These are phyloP conservation scores for Prosapia bicincta DNA, from an alignment of 2,888 invertebrate genomes.

Conservation along the genomic window DNA sequence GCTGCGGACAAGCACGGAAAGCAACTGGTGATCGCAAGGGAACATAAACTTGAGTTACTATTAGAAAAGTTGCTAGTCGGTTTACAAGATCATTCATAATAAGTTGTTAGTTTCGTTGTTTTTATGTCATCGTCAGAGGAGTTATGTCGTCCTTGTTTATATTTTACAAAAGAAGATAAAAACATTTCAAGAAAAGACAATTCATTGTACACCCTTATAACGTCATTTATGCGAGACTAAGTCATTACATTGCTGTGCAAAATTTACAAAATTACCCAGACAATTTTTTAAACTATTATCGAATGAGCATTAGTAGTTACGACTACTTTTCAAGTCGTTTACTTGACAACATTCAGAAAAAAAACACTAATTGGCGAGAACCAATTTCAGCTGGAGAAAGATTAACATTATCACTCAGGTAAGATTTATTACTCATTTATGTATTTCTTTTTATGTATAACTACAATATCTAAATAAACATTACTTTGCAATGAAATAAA, in stretches of 20 bases:
- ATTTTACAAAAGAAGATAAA: neutral
- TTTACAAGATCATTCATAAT: neutral
- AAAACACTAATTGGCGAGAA: no score
- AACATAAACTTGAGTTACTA: no score
- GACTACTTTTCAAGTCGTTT: no score
- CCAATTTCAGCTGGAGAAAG: no score
- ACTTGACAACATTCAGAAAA: no score
- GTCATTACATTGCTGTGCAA: neutral
- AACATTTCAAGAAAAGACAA: neutral
- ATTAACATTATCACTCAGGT: no score
- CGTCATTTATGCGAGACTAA: neutral
- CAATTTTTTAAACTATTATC: no score
- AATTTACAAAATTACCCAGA: no score
- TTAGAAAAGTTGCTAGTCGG: no score
- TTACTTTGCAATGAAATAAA: neutral
- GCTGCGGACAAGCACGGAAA: neutral
- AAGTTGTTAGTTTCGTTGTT: neutral
- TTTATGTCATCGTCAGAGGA: neutral
- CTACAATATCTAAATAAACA: neutral
- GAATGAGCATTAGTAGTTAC: no score
- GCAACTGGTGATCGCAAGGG: neutral
- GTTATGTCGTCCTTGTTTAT: neutral
- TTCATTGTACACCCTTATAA: neutral
- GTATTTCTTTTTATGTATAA: neutral
- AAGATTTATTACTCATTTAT: neutral